phyloP scores from a whole-genome alignment of 1,140 invertebrate genomes.

The Arctopsyche grandis region DNA sequence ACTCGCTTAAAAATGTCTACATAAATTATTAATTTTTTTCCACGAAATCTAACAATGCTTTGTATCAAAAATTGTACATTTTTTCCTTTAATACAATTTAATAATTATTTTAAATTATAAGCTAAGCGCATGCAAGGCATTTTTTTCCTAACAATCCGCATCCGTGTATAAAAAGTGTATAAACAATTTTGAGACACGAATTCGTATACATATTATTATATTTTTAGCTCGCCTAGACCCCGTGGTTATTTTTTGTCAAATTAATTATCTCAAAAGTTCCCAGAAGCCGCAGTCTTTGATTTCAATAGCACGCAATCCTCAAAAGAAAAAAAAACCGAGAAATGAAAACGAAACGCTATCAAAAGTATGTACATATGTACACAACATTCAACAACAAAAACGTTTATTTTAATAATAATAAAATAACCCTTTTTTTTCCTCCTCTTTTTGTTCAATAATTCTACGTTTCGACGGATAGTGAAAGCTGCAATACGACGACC shows the following conservation, averaged over 20 bases:
- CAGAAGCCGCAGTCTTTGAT: slow-evolving; percentile 29
- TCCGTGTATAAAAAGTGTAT: not conserved
- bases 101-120: not conserved
- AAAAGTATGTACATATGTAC: not conserved
- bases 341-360: slow-evolving; percentile 15
- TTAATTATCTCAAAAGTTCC: slow-evolving; percentile 25
- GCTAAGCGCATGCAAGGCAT: too few relatives aligned
- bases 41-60: not conserved
- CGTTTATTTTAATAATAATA: not conserved
- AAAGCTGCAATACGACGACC: slow-evolving; percentile 1
- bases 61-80: not conserved
- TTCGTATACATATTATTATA: slow-evolving; percentile 2
- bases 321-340: not conserved
- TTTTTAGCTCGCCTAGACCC: not conserved
- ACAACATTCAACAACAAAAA: not conserved
- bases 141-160: not conserved
- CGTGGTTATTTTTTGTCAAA: slow-evolving; percentile 21
- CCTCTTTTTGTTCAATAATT: not conserved
- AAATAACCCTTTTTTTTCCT: not conserved
- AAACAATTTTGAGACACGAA: not conserved
- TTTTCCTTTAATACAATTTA: not conserved
- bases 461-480: slow-evolving; percentile 9
- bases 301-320: slow-evolving; percentile 23
- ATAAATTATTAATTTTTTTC: not conserved
- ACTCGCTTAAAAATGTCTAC: not conserved